These are phyloP conservation scores for Ctenodactylus gundi DNA, from an alignment of 2,113 vertebrate species.

Conservation along the genomic window DNA sequence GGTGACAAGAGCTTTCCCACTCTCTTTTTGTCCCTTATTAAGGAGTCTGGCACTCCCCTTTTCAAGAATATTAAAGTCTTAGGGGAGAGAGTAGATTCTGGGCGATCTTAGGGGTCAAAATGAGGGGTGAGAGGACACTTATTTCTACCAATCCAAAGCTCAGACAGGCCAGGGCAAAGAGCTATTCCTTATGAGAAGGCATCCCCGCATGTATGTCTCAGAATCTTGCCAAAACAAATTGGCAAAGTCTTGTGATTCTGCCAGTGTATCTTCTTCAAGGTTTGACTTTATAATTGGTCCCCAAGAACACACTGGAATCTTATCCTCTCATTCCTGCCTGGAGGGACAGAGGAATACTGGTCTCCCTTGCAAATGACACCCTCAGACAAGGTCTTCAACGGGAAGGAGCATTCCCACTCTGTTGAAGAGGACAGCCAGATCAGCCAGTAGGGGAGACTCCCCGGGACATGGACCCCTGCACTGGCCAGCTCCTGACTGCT, in stretches of 20 bases:
- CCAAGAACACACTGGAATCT: conserved; percentile 19
- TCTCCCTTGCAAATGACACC: neutral
- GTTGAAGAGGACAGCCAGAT: fast-evolving
- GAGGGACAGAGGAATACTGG: neutral
- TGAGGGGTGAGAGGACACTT: neutral
- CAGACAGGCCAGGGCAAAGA: neutral
- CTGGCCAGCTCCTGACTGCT: neutral
- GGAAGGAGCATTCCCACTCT: neutral
- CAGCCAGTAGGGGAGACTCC: neutral
- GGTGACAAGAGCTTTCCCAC: too few species aligned
- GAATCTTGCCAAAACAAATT: conserved; percentile 34
- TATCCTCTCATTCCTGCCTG: neutral
- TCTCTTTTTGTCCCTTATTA: too few species aligned
- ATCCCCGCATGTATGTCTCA: neutral
- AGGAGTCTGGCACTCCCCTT: neutral
- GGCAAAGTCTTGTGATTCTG: conserved; percentile 14
- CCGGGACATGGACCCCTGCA: too few species aligned
- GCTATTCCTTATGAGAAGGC: conserved; percentile 18
- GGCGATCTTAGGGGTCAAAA: too few species aligned
- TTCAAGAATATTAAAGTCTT: neutral
- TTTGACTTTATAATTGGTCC: conserved; percentile 45
- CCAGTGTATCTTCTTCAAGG: neutral
- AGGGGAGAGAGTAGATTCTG: neutral
- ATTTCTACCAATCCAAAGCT: neutral
- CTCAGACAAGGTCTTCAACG: neutral